phyloP scores from a whole-genome alignment of 2,797 vertebrate genomes.

The Sebastes elongatus region DNA sequence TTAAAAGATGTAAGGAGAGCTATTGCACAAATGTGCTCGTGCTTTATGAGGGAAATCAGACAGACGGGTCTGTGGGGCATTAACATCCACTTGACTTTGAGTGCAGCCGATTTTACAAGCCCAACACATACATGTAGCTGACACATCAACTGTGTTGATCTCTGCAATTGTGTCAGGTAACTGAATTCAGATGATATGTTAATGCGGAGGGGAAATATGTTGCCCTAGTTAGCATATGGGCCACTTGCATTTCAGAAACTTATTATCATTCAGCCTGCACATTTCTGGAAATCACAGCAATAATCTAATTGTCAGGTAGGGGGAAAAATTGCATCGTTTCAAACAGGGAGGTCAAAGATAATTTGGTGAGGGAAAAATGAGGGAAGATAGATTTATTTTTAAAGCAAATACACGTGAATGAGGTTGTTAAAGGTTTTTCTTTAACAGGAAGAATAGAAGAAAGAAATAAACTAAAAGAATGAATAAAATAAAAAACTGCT shows the following conservation, averaged over 20 bases:
- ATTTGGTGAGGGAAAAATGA: constrained; percentile 51
- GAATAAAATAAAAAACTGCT: background rate
- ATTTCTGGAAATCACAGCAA: constrained; percentile 75
- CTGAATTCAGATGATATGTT: constrained; percentile 86
- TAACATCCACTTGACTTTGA: constrained; percentile 87
- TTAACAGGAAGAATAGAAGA: background rate
- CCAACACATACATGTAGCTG: constrained; percentile 82
- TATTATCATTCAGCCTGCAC: constrained; percentile 77
- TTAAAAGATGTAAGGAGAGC: constrained; percentile 83
- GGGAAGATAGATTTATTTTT: constrained; percentile 46
- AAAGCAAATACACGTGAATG: constrained; percentile 48
- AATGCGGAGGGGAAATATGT: constrained; percentile 79
- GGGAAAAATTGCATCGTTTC: constrained; percentile 58
- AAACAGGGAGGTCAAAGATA: constrained; percentile 72
- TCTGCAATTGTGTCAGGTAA: constrained; percentile 84
- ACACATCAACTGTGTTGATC: constrained; percentile 81
- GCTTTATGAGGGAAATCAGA: constrained; percentile 82
- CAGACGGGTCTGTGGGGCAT: constrained; percentile 79
- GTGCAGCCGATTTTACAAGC: constrained; percentile 79
- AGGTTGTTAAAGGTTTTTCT: constrained; percentile 21
- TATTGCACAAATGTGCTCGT: constrained; percentile 73
- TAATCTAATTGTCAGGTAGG: constrained; percentile 81
- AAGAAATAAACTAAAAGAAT: background rate
- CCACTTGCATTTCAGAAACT: constrained; percentile 77
- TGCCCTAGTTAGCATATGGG: constrained; percentile 86